Conservation (phyloP, 2,888 invertebrate genomes). For the Prosapia bicincta region DNA sequence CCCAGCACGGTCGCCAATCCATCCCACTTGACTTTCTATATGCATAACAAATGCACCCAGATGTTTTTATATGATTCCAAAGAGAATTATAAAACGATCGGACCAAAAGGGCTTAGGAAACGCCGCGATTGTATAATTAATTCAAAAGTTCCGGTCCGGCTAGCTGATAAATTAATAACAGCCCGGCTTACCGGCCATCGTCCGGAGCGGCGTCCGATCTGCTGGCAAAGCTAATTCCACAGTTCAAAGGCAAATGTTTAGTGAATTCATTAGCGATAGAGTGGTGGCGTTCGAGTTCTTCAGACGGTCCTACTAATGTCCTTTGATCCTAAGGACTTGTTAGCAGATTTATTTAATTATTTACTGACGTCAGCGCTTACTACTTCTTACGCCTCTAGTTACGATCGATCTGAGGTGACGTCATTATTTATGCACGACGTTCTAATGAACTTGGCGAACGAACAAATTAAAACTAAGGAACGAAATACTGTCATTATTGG, state of each 20-base stretch:
- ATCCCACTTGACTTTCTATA: neutral
- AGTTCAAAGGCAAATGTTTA: constrained; percentile 14
- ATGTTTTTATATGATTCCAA: neutral
- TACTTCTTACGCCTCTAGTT: neutral
- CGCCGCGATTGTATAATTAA: constrained; percentile 20
- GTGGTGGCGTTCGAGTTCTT: neutral
- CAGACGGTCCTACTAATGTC: neutral
- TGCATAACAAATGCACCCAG: neutral
- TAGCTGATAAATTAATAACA: neutral
- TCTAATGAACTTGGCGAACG: no score
- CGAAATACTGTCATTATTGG: no score
- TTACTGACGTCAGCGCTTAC: no score
- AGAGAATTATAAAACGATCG: neutral
- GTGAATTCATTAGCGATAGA: constrained; percentile 23
- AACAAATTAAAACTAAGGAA: no score
- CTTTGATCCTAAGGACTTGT: neutral
- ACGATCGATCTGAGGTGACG: no score
- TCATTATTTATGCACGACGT: no score
- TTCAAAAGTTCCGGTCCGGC: neutral
- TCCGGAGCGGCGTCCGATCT: neutral
- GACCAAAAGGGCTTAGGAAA: neutral
- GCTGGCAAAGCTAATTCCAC: neutral
- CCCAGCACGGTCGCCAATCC: neutral
- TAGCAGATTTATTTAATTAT: neutral
- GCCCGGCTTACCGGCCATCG: neutral